These are phyloP conservation scores for Perca fluviatilis DNA, from an alignment of 2,113 vertebrate species.

Conservation along the genomic window DNA sequence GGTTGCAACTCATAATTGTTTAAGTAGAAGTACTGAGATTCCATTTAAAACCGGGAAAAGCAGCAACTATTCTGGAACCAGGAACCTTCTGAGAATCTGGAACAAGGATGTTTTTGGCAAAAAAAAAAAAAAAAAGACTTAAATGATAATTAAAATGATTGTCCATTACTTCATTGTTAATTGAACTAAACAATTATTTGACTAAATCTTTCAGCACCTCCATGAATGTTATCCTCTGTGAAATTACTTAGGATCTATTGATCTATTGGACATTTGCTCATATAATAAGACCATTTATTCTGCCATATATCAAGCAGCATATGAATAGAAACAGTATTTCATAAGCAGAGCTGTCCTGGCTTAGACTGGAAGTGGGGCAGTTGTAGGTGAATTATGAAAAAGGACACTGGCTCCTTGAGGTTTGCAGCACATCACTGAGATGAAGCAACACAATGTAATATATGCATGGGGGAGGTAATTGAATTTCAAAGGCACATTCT, in stretches of 20 bases:
- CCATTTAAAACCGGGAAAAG: background rate
- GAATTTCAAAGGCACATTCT: conserved; percentile 70
- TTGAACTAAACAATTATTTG: background rate
- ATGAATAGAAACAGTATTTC: background rate
- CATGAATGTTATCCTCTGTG: background rate
- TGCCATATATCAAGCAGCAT: background rate
- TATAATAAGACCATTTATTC: background rate
- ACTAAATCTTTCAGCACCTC: background rate
- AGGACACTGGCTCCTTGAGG: conserved; percentile 64
- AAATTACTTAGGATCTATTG: background rate
- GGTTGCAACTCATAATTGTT: background rate
- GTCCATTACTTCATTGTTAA: background rate
- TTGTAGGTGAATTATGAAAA: conserved; percentile 58
- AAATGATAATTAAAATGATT: background rate
- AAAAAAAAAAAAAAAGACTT: no score
- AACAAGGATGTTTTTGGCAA: background rate
- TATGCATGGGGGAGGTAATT: conserved; percentile 60
- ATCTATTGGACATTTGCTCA: background rate
- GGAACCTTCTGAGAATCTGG: background rate
- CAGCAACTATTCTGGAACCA: background rate
- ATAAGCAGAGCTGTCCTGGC: background rate
- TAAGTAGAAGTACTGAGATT: background rate
- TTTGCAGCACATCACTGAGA: conserved; percentile 60
- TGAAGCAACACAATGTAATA: conserved; percentile 67
- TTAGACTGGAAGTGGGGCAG: conserved; percentile 33